Evolutionary conservation across 2,113 vertebrate species (phyloP).

Genomic region (Nyctibius bracteatus): DNA sequence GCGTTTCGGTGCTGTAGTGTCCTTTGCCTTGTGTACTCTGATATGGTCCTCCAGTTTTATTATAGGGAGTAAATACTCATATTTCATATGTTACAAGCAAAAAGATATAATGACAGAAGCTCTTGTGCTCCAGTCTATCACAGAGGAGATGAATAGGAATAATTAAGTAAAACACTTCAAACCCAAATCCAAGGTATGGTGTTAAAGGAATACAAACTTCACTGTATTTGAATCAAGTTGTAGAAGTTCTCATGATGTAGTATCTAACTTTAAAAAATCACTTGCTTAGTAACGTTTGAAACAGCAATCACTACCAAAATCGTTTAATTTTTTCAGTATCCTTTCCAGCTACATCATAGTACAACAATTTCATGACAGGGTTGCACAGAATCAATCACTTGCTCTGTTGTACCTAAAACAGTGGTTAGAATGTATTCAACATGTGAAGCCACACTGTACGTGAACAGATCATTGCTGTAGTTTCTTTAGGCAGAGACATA

Average conservation of each 20-base stretch:
- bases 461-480: neutral
- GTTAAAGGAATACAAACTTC: neutral
- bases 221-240: neutral
- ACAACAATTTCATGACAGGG: neutral
- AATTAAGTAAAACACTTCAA: neutral
- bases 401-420: rapidly evolving
- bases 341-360: neutral
- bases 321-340: neutral
- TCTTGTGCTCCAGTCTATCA: neutral
- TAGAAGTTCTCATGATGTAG: neutral
- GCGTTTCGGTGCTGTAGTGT: neutral
- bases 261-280: neutral
- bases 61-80: neutral
- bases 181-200: neutral
- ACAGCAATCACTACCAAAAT: neutral
- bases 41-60: neutral
- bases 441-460: neutral
- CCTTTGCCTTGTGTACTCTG: neutral
- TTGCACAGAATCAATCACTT: neutral
- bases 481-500: neutral
- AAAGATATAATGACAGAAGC: neutral
- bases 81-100: neutral
- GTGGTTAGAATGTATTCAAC: neutral
- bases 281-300: neutral
- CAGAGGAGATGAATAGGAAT: neutral